Conservation (phyloP, 2,113 vertebrate genomes). For the Lophius piscatorius region DNA sequence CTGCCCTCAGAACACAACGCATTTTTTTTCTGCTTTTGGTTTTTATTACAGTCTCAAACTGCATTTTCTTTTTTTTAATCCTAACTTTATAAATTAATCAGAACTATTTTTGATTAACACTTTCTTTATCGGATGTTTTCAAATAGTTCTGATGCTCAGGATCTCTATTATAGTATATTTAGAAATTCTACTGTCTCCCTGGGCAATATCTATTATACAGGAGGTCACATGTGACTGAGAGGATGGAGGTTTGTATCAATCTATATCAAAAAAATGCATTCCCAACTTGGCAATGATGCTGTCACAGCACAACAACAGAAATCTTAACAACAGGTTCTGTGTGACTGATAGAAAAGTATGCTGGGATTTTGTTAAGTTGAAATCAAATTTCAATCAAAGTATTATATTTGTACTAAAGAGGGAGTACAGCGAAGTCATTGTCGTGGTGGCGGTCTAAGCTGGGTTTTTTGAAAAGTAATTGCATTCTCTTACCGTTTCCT, state of each 20-base stretch:
- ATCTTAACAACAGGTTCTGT: background rate
- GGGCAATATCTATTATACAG: slow-evolving; percentile 57
- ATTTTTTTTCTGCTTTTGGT: slow-evolving; percentile 18
- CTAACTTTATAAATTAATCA: slow-evolving; percentile 27
- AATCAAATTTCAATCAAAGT: too few relatives aligned
- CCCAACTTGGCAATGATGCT: slow-evolving; percentile 17
- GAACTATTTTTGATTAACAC: background rate
- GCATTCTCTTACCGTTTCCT: too few relatives aligned
- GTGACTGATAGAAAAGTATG: too few relatives aligned
- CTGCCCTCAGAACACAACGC: slow-evolving; percentile 19
- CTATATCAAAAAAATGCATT: slow-evolving; percentile 35
- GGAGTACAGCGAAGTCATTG: too few relatives aligned
- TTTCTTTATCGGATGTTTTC: slow-evolving; percentile 54
- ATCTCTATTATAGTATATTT: slow-evolving; percentile 35
- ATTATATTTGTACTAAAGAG: too few relatives aligned
- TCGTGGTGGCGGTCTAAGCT: too few relatives aligned
- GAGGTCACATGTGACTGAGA: slow-evolving; percentile 48
- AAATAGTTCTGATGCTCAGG: slow-evolving; percentile 50
- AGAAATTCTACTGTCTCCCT: slow-evolving; percentile 46
- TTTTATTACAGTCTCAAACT: slow-evolving; percentile 54
- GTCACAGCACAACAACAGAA: slow-evolving; percentile 11
- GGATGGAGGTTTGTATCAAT: slow-evolving; percentile 52
- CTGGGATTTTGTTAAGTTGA: too few relatives aligned
- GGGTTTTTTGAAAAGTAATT: slow-evolving; percentile 11
- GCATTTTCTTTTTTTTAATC: slow-evolving; percentile 16